phyloP scores from a whole-genome alignment of 2,888 invertebrate species.

The Hololepta plana region DNA sequence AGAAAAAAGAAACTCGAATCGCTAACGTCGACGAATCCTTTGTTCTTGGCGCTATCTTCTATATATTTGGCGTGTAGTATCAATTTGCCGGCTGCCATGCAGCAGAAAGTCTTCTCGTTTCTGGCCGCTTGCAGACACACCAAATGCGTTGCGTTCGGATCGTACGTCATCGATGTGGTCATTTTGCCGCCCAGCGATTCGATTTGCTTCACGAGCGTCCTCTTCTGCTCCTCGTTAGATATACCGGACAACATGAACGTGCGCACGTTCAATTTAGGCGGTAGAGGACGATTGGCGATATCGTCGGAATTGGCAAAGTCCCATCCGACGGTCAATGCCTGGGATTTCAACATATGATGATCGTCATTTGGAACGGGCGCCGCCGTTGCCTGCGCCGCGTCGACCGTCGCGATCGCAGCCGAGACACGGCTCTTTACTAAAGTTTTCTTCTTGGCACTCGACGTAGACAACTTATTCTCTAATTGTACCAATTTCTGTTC shows the following conservation, averaged over 20 bases:
- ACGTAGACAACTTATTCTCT: too few relatives aligned
- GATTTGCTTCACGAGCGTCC: conserved; percentile 13
- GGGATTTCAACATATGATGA: conserved; percentile 30
- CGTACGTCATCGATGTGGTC: conserved; percentile 34
- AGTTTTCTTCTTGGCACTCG: too few relatives aligned
- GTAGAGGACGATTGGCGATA: too few relatives aligned
- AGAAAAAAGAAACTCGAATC: conserved; percentile 4
- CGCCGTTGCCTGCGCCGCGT: too few relatives aligned
- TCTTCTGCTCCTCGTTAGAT: conserved; percentile 12
- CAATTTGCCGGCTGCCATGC: conserved; percentile 81
- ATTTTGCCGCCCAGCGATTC: conserved; percentile 39
- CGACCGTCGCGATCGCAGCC: too few relatives aligned
- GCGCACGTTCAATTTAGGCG: too few relatives aligned
- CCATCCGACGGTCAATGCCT: conserved; percentile 56
- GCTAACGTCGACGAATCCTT: conserved; percentile 44
- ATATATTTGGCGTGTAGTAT: conserved; percentile 67
- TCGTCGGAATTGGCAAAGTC: too few relatives aligned
- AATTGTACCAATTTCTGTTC: too few relatives aligned
- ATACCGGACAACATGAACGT: conserved; percentile 23
- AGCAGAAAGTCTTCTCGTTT: conserved; percentile 76
- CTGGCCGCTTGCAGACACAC: conserved; percentile 55
- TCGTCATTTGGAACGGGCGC: too few relatives aligned
- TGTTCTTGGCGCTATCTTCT: conserved; percentile 40
- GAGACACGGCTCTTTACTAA: too few relatives aligned
- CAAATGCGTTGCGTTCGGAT: conserved; percentile 53